Base-by-base conservation (phyloP, 2,888 invertebrate genomes). In the Sarcophaga caerulescens region DNA sequence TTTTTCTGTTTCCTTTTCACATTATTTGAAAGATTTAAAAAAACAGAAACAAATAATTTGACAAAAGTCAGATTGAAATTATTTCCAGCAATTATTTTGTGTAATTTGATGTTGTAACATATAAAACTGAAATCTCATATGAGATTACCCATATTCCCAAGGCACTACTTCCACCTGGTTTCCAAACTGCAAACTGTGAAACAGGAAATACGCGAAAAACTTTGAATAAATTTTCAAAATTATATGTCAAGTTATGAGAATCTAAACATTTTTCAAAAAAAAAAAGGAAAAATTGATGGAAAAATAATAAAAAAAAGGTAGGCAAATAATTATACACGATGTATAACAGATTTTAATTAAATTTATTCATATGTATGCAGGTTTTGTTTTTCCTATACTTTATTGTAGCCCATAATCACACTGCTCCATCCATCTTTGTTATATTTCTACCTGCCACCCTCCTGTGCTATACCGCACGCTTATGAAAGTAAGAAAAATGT, bases 271-370 rank as follows among this genome's bases (percentile, higher is more conserved):
- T 17, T 25, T 35, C 25, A 52, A 14, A 4, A 2, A 21, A 77
- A 59, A 25, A 3, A 19, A 3, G 57, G 10, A 3, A 62, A 52
- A 47, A 66, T 52, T 68, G 17, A 75, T 84, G 78, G 35, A 35
- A 35, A 35, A 35, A 35, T 35, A 8, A 35, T 8, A 35, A 35
- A 6, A 66, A 84, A 75, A 74, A 62, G 47, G 59, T 47, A 76
- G 76, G 25, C 70, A 79, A 70, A 79, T 79, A 74, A 79, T 80
- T 80, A 84, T 66, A 71, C n/a, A 69, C 73, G 52, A 57, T 76
- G 71, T 75, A 69, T 65, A 70, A 79, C 59, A 76, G 23, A 70
- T 74, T 69, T 70, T 47, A 71, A 84, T 80, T 75, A 69, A 80
- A 80, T 76, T 75, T 71, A 80, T 76, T 60, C 65, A 78, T 23